Conservation (phyloP, 1,140 invertebrate species). For the Zaprionus nigranus region DNA sequence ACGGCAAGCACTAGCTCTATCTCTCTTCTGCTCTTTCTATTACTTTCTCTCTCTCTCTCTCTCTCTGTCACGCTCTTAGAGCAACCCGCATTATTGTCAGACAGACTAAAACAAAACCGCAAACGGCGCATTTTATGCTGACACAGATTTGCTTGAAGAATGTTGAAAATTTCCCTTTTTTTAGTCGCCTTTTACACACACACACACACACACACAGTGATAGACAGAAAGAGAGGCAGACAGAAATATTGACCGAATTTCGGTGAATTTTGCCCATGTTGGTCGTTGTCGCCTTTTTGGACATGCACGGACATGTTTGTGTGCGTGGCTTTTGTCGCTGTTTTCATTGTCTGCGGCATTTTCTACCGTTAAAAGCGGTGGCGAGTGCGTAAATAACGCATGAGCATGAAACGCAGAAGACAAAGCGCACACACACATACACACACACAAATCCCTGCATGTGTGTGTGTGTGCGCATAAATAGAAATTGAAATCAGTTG, state of each 20-base stretch:
- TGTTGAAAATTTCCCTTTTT: conserved; percentile 56
- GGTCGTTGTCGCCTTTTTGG: conserved; percentile 33
- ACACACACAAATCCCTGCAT: neutral
- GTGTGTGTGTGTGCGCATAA: neutral
- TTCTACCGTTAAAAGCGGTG: conserved; percentile 31
- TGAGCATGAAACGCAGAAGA: conserved; percentile 25
- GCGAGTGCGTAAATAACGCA: conserved; percentile 44
- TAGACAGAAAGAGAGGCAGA: conserved; percentile 26
- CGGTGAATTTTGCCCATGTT: conserved; percentile 53
- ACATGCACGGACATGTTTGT: conserved; percentile 29
- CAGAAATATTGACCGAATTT: conserved; percentile 80
- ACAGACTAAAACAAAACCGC: conserved; percentile 15
- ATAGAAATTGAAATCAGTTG: conserved; percentile 2
- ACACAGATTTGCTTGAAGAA: conserved; percentile 60
- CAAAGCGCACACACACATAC: neutral
- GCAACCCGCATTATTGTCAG: neutral
- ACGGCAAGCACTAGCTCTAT: neutral
- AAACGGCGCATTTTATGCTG: conserved; percentile 63
- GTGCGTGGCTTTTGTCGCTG: conserved; percentile 30
- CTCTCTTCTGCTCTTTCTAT: neutral
- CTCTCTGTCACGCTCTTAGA: neutral
- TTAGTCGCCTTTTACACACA: conserved; percentile 15
- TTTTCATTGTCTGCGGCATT: conserved; percentile 44
- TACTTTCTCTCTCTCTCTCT: neutral
- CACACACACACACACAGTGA: conserved; percentile 21